Conservation (phyloP, 30 jellyfish, hydroid and myxozoan species). For the Hydra vulgaris region DNA sequence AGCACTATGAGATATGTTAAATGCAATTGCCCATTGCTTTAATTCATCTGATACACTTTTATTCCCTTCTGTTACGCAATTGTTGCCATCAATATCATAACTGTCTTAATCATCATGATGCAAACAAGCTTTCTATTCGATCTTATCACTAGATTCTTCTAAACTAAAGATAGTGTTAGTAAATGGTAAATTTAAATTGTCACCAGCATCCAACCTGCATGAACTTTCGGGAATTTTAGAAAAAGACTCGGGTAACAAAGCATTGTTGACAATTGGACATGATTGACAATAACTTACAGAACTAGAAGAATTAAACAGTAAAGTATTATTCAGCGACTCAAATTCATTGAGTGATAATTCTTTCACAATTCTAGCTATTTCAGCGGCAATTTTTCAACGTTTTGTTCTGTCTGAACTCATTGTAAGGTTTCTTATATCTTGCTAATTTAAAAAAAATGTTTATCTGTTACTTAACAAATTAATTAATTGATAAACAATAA, state of each 20-base stretch:
- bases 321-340: background rate
- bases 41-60: background rate
- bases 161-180: background rate
- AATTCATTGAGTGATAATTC: background rate
- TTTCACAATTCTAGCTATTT: background rate
- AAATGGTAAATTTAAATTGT: background rate
- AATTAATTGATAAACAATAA: background rate
- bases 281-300: background rate
- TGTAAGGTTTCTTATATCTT: background rate
- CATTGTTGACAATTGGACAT: background rate
- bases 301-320: background rate
- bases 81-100: background rate
- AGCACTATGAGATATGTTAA: slow-evolving; percentile 10
- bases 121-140: background rate
- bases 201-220: background rate
- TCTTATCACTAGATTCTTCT: background rate
- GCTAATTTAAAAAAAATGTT: background rate
- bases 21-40: background rate
- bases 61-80: background rate
- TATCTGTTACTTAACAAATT: background rate
- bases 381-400: background rate
- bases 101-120: background rate
- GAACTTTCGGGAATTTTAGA: background rate
- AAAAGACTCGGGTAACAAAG: background rate
- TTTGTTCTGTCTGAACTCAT: background rate